Evolutionary conservation across 2,888 invertebrate genomes (phyloP), one percentile per base, ranked within the genome.

Genomic region (Microplitis deprimator): DNA sequence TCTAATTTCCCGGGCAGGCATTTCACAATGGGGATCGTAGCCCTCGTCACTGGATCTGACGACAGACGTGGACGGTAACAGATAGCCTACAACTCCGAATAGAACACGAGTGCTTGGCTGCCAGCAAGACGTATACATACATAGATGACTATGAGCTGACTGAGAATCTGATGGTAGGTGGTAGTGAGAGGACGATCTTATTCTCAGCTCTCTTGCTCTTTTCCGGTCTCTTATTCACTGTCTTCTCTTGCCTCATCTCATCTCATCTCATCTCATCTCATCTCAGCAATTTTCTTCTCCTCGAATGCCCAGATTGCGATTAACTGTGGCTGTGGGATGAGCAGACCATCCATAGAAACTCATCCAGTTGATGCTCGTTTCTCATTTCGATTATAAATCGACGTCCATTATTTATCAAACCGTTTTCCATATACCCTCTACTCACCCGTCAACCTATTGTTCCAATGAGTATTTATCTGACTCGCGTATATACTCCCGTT

Each of bases 1-100:
- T 85, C 85, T 85, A 85, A 85, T 85, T 85, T 85, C 85, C 85
- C 83, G 83, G 82, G 71, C 84, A 86, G 85, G 82, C 85, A 84
- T 84, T 84, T 83, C 80, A 64, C 38, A 60, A 60, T 65, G 75
- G 72, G 50, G 74, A 68, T 75, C 68, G 73, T 74, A 41, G 80
- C 82, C 83, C 79, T 82, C 80, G 82, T 81, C 80, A 80, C 75
- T 60, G 79, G 61, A 76, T 77, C 77, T 50, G 68, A 68, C 62
- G 72, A 68, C 65, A 79, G 82, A 81, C 80, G 81, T 77, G 76
- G 79, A 84, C 79, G 81, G 80, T 81, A 83, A 85, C 82, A 81
- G 82, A 84, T 85, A 81, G 83, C 80, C 50, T 82, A 77, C 80
- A 67, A 76, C 80, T 82, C 78, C 29, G 29, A 29, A 29, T 29